Conservation (phyloP, 2,888 invertebrate species). For the Eurois occulta region DNA sequence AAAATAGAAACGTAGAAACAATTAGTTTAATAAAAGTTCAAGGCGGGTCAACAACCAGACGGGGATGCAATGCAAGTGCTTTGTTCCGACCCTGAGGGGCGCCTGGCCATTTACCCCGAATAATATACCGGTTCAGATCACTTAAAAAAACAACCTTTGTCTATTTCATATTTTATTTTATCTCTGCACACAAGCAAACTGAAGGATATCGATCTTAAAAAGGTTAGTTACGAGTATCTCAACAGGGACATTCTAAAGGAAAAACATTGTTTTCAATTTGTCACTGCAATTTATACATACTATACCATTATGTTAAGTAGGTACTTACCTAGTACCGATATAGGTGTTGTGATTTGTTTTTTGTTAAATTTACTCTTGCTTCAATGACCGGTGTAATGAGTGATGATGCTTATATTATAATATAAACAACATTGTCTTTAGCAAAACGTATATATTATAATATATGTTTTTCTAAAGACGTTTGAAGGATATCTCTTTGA, state of each 20-base stretch:
- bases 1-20: constrained; percentile 31
- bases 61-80: constrained; percentile 76
- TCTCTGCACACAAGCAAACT: constrained; percentile 5
- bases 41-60: constrained; percentile 86
- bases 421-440: no score
- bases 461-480: background rate
- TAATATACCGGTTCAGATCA: constrained; percentile 45
- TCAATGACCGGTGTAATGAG: background rate
- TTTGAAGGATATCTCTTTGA: constrained; percentile 6
- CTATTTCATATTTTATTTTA: constrained; percentile 18
- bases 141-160: constrained; percentile 31
- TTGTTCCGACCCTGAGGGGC: constrained; percentile 76
- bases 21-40: constrained; percentile 61
- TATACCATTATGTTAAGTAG: background rate
- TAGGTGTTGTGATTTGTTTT: background rate
- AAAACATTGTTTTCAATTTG: constrained; percentile 33
- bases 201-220: constrained; percentile 31
- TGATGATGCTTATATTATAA: no score
- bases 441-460: no score
- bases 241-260: background rate
- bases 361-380: background rate
- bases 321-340: background rate
- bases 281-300: background rate
- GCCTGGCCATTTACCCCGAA: constrained; percentile 83
- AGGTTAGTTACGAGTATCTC: constrained; percentile 20